Base-by-base conservation (phyloP, 2,888 invertebrate genomes). In the Drosophila longiperda region DNA sequence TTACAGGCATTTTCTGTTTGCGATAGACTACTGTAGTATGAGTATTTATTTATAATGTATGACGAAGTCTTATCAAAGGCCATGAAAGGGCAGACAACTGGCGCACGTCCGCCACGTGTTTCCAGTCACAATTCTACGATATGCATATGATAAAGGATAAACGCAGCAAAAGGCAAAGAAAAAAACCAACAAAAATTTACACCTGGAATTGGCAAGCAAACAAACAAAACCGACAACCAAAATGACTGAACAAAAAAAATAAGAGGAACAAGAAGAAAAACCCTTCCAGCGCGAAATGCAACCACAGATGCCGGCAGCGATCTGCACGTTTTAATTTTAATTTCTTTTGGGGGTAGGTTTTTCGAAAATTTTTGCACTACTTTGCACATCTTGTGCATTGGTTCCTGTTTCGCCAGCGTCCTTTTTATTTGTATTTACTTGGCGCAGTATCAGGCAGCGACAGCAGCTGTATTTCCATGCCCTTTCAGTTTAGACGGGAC, bases 151-250 rank as follows among this genome's bases (percentile, higher is more conserved):
- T 4, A 54, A 54, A 45, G 70, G 45, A 75, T 48, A 61, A 58
- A 49, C 23, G 57, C 32, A 36, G 53, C 49, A 34, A 63, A 55
- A 38, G 52, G 17, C 38, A 20, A 20, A 20, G 17, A n/a, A 8
- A 38, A 36, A n/a, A 20, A n/a, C 9, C 58, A 58, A 20, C 65
- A 68, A 70, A 82, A 90, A 84, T 89, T 87, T 91, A 90, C 91
- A 91, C 92, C 91, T 91, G 91, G 91, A 90, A 84, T 83, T 89
- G 81, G 89, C 83, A 85, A 83, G 81, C 82, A 82, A 74, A 71
- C 73, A 73, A 49, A 55, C 82, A 82, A 74, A 67, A 20, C 45
- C 23, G 45, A 23, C 73, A 70, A 66, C 65, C 59, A 66, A 42
- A 71, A 55, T 49, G 60, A 66, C 50, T 23, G 45, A 45, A 15